Evolutionary conservation across 2,113 vertebrate genomes (phyloP), one percentile per base, ranked within the genome.

Genomic region (Anser brachyrhynchus): DNA sequence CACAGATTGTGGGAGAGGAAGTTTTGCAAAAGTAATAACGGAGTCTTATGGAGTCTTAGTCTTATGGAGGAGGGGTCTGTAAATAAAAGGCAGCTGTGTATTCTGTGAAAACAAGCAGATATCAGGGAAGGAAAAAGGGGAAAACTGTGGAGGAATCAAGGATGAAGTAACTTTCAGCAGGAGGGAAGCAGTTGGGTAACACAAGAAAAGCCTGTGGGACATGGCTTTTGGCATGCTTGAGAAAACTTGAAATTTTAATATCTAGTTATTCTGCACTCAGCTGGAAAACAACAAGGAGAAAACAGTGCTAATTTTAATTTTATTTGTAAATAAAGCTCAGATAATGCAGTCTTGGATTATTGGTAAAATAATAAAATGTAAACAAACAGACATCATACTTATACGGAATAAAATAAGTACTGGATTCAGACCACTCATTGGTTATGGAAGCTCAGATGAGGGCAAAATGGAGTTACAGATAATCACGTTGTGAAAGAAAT

Each of bases 281-380:
- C 0, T n/a, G 0, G 0, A 71, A 87, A 89, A 81, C 11, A 81
- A 46, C 3, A 9, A 69, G 19, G 21, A 69, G 33, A 67, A 46
- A 49, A n/a, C 20, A 14, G 31, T 43, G 51, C 51, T 41, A 39
- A 74, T 39, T 64, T 52, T 78, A 51, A 23, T 64, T 49, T 46
- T 78, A 17, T 78, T 31, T 64, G 46, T 33, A 64, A 23, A 39
- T 52, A 31, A 49, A n/a, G 61, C 26, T 46, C 26, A 78, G 28
- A 39, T 16, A 78, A 51, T 16, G 12, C n/a, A 52, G 35, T 51
- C 19, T 39, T 39, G 35, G 59, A 37, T 52, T 31, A 64, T 31
- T 64, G 28, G 52, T 77, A 44, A 51, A 77, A 77, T 21, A 25
- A 77, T 41, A 29, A 51, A 52, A 65, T 52, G 6, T 33, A 65